These are phyloP conservation scores for Phyllopteryx taeniolatus DNA, from an alignment of 2,113 vertebrate genomes.

Conservation along the genomic window DNA sequence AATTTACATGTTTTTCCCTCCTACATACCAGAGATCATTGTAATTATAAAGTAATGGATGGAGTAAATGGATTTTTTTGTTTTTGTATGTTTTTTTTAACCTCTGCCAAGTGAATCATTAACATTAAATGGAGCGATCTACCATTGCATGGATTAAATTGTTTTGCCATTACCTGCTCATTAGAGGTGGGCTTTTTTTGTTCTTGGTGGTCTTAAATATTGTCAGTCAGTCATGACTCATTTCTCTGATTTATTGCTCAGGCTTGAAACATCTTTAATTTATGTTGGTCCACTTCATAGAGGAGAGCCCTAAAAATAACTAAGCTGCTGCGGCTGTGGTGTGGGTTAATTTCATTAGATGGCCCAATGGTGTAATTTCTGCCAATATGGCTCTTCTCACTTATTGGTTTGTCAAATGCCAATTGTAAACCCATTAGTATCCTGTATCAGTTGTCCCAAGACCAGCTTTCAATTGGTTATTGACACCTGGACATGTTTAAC, in stretches of 20 bases:
- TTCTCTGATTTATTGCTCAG: not conserved
- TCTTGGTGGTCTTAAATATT: slow-evolving; percentile 5
- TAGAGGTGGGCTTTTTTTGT: too few relatives aligned
- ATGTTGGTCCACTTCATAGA: not conserved
- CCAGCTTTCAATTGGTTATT: slow-evolving; percentile 35
- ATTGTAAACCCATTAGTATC: slow-evolving; percentile 31
- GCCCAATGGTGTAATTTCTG: slow-evolving; percentile 14
- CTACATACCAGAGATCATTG: slow-evolving; percentile 59
- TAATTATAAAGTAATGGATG: slow-evolving; percentile 37
- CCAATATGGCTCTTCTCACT: not conserved
- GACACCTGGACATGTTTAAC: slow-evolving; percentile 18
- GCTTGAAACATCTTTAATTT: not conserved
- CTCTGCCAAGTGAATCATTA: too few relatives aligned
- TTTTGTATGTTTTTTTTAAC: too few relatives aligned
- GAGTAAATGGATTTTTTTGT: not conserved
- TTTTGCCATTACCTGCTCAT: too few relatives aligned
- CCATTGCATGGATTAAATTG: too few relatives aligned
- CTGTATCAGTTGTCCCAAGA: slow-evolving; percentile 37
- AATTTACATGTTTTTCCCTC: slow-evolving; percentile 59
- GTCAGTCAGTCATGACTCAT: not conserved
- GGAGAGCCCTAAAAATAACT: slow-evolving; percentile 1
- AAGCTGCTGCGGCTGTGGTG: slow-evolving; percentile 1
- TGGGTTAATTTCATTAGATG: slow-evolving; percentile 25
- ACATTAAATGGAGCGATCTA: too few relatives aligned
- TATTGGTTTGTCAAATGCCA: slow-evolving; percentile 19